phyloP scores from a whole-genome alignment of 2,113 vertebrate genomes.

The Phrynosoma platyrhinos region DNA sequence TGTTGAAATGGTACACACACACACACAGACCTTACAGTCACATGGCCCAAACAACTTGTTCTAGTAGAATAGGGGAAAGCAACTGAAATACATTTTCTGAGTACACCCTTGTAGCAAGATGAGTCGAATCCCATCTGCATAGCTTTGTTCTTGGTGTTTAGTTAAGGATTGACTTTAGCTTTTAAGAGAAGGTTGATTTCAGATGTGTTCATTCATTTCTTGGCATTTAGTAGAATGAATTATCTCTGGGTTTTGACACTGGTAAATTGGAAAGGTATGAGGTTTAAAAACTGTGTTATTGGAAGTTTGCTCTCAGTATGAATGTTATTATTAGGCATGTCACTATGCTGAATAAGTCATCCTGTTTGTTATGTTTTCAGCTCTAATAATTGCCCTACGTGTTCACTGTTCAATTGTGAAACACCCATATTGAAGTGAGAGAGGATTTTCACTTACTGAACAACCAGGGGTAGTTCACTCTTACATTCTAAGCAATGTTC shows the following conservation, averaged over 20 bases:
- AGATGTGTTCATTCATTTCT: neutral
- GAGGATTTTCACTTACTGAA: constrained; percentile 42
- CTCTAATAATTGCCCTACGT: constrained; percentile 30
- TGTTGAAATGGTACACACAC: too few species aligned
- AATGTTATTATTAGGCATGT: constrained; percentile 51
- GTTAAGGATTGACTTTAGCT: neutral
- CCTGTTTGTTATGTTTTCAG: constrained; percentile 23
- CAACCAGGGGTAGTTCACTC: constrained; percentile 43
- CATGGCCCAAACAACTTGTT: too few species aligned
- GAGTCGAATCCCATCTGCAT: neutral
- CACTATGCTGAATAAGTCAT: constrained; percentile 53
- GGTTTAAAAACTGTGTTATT: constrained; percentile 20
- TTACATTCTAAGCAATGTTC: constrained; percentile 28
- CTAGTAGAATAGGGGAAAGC: too few species aligned
- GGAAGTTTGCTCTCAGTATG: constrained; percentile 39
- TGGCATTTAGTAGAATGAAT: neutral
- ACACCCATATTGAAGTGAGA: constrained; percentile 25
- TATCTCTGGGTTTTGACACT: neutral
- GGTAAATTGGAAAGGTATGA: neutral
- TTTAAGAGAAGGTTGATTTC: neutral
- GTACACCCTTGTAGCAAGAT: too few species aligned
- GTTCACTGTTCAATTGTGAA: neutral
- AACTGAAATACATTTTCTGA: neutral
- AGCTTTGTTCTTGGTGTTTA: neutral
- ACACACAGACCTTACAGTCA: too few species aligned